phyloP scores from a whole-genome alignment of 2,113 vertebrate species.

The Ceuthmochares aereus region DNA sequence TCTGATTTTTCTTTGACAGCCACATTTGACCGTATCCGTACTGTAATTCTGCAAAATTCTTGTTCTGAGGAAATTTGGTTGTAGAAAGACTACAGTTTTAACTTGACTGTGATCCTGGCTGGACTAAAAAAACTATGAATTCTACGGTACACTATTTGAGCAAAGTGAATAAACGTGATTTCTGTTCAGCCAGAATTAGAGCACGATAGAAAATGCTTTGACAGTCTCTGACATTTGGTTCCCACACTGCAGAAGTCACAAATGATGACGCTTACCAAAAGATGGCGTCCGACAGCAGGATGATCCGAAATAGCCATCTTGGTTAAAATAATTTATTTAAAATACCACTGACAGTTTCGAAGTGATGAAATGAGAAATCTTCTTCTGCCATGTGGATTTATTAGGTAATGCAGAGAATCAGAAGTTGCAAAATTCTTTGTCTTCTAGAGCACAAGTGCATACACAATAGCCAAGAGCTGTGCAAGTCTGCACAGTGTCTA shows the following conservation, averaged over 20 bases:
- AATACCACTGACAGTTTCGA: constrained; percentile 32
- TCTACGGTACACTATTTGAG: not conserved
- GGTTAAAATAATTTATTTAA: constrained; percentile 47
- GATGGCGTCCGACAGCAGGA: constrained; percentile 68
- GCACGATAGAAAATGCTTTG: constrained; percentile 25
- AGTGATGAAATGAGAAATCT: not conserved
- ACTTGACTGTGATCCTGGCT: not conserved
- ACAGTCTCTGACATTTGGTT: constrained; percentile 63
- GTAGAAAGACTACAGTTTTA: not conserved
- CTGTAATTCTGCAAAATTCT: not conserved
- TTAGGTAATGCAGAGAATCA: not conserved
- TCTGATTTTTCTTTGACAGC: not conserved
- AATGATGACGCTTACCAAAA: constrained; percentile 51
- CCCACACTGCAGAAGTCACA: constrained; percentile 63
- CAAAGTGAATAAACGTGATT: constrained; percentile 38
- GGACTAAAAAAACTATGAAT: not conserved
- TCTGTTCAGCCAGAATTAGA: constrained; percentile 49
- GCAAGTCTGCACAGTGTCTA: not conserved
- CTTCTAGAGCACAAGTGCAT: not conserved
- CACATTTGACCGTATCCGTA: not conserved
- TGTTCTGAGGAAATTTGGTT: not conserved
- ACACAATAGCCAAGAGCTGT: not conserved
- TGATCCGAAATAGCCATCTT: constrained; percentile 54
- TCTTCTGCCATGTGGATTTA: not conserved
- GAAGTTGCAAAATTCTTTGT: not conserved